Base-by-base conservation (phyloP, 1,140 invertebrate genomes). In the Aleiodes sp. region DNA sequence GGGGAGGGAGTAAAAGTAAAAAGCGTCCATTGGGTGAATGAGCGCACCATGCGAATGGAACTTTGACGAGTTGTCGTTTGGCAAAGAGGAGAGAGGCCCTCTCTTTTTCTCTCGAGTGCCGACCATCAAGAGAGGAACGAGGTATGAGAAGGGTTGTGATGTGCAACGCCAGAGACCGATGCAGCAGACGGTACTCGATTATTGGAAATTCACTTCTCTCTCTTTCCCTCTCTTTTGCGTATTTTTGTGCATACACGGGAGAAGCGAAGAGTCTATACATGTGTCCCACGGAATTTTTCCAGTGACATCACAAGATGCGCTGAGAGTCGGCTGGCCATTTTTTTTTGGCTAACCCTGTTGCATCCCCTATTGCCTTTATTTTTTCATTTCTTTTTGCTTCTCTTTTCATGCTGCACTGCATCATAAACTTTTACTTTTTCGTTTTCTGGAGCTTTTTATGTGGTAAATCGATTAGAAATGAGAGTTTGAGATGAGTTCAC, bases 141-240 rank as follows among this genome's bases (percentile, higher is more conserved):
- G 26, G 63, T 12, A 61, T n/a, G 16, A 10, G 16, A 31, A 14
- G 29, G 29, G 31, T 19, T 33, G 10, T 10, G 16, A 24, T 37
- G 60, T 52, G 41, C 16, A 66, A 12, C 9, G 21, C 46, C 12
- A 56, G 24, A 24, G 24, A 57, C 19, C 24, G 67, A 37, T 63
- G 60, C 39, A 69, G 39, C 67, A 69, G 60, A 57, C 41, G 43
- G 67, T 63, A 69, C 28, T 69, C 60, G 67, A 69, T 69, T 69
- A 69, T 69, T 43, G 60, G 60, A 69, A 69, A 69, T 69, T 69
- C 60, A 46, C 14, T 41, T 26, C n/a, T n/a, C n/a, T n/a, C n/a
- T n/a, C n/a, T n/a, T n/a, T n/a, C n/a, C n/a, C n/a, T 37, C 52
- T 35, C 43, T 29, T 62, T 33, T 60, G 35, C 56, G 57, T 63